These are phyloP conservation scores for Iguana delicatissima DNA, from an alignment of 2,797 vertebrate genomes.

Conservation along the genomic window DNA sequence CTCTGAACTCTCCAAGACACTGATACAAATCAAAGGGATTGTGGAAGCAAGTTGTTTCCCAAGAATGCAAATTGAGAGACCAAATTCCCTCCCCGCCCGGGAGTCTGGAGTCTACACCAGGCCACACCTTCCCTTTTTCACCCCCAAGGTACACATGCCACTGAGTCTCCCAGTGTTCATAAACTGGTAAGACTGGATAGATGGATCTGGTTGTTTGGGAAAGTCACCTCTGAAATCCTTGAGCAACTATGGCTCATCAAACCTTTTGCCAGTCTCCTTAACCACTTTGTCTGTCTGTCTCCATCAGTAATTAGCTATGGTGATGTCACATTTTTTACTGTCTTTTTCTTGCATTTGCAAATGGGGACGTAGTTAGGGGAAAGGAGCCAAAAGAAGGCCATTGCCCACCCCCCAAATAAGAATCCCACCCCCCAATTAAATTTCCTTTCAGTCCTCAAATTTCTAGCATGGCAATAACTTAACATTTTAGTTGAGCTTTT, in stretches of 20 bases:
- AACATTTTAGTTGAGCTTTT: no score
- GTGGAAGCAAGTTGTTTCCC: not conserved
- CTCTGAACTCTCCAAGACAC: no score
- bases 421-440: no score
- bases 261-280: no score
- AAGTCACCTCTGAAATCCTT: no score
- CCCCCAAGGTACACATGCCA: not conserved
- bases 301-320: not conserved
- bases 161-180: not conserved
- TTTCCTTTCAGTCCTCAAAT: no score
- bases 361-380: not conserved
- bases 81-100: not conserved
- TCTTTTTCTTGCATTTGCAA: not conserved
- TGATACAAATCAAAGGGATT: not conserved
- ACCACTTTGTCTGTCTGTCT: not conserved
- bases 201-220: not conserved
- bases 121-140: fast-evolving
- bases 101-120: not conserved
- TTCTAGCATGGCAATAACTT: no score
- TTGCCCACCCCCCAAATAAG: not conserved
- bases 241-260: no score
- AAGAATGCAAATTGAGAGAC: not conserved
- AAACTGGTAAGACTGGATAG: not conserved
- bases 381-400: not conserved
- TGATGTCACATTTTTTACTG: no score